Evolutionary conservation across 2,888 invertebrate species (phyloP).

Genomic region (Eurois occulta): DNA sequence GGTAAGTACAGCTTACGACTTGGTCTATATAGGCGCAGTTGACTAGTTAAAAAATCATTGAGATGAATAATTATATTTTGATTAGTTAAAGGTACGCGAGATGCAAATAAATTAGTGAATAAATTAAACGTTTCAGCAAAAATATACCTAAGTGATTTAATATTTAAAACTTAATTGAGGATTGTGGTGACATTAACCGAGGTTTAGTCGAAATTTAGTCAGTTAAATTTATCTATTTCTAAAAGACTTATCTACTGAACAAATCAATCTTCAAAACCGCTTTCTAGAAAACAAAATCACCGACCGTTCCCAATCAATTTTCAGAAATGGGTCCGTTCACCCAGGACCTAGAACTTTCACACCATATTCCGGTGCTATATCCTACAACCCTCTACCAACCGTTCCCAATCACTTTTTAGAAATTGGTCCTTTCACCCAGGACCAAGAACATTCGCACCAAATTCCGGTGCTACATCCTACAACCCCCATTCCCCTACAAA

Average conservation of each 20-base stretch:
- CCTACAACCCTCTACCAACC: constrained; percentile 12
- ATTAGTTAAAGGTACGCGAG: no score
- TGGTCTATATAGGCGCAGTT: constrained; percentile 17
- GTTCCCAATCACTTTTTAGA: neutral
- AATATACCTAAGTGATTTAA: neutral
- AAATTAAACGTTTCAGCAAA: constrained; percentile 9
- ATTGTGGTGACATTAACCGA: neutral
- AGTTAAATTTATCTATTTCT: neutral
- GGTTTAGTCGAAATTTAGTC: neutral
- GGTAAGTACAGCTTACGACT: constrained; percentile 15
- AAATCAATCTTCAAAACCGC: neutral
- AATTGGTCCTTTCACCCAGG: neutral
- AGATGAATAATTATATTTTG: constrained; percentile 15
- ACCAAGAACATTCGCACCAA: neutral
- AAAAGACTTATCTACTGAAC: neutral
- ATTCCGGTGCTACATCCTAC: constrained; percentile 27
- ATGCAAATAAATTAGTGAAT: neutral
- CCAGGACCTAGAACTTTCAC: neutral
- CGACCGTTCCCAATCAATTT: neutral
- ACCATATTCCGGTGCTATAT: constrained; percentile 23
- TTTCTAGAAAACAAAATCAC: neutral
- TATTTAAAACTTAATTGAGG: neutral
- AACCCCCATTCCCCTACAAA: constrained; percentile 44
- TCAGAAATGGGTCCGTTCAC: neutral
- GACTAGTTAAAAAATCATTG: constrained; percentile 39